phyloP scores from a whole-genome alignment of 2,888 invertebrate genomes.

The Pheosia tremula region DNA sequence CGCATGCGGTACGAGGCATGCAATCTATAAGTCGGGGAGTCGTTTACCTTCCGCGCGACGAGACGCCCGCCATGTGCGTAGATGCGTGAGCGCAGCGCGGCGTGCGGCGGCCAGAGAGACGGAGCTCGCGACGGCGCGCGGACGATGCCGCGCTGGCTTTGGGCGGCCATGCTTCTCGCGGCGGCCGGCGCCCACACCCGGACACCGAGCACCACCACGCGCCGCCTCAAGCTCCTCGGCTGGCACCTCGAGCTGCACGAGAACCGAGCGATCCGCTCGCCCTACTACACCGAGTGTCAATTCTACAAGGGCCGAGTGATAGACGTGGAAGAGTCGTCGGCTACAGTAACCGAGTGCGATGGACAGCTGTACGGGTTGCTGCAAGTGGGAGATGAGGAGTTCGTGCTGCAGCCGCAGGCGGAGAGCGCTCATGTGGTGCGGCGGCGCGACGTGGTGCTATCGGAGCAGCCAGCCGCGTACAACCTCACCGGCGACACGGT shows the following conservation, averaged over 20 bases:
- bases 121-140: slow-evolving; percentile 74
- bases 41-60: slow-evolving; percentile 81
- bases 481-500: slow-evolving; percentile 76
- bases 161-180: slow-evolving; percentile 66
- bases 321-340: slow-evolving; percentile 69
- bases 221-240: slow-evolving; percentile 67
- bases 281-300: slow-evolving; percentile 72
- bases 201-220: slow-evolving; percentile 47
- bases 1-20: slow-evolving; percentile 75
- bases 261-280: slow-evolving; percentile 73
- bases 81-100: slow-evolving; percentile 72
- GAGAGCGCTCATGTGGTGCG: slow-evolving; percentile 64
- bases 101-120: slow-evolving; percentile 63
- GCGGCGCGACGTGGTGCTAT: slow-evolving; percentile 67
- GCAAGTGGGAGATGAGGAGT: slow-evolving; percentile 71
- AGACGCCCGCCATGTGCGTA: slow-evolving; percentile 80
- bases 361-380: slow-evolving; percentile 82
- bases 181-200: slow-evolving; percentile 53
- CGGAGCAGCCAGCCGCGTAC: slow-evolving; percentile 63
- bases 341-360: slow-evolving; percentile 81
- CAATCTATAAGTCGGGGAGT: slow-evolving; percentile 78
- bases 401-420: slow-evolving; percentile 75
- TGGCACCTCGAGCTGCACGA: slow-evolving; percentile 74
- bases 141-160: slow-evolving; percentile 77
- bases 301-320: slow-evolving; percentile 73